phyloP scores from a whole-genome alignment of 2,888 invertebrate genomes.

The Lampropteryx suffumata region DNA sequence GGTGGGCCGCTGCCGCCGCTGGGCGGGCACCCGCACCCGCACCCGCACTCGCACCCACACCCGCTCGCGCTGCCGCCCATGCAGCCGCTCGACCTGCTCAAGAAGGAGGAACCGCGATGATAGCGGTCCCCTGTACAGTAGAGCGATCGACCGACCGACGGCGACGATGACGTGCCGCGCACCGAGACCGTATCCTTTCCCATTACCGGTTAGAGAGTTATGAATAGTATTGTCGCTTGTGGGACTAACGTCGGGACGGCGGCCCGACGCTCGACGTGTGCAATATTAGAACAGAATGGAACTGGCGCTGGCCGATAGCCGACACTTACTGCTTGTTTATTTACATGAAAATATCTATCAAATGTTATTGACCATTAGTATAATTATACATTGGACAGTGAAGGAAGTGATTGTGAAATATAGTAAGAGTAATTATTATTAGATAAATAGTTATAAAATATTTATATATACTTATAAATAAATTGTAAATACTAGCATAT shows the following conservation, averaged over 20 bases:
- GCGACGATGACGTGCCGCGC: slow-evolving; percentile 53
- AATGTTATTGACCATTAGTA: slow-evolving; percentile 82
- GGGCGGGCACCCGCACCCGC: slow-evolving; percentile 45
- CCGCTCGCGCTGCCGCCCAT: slow-evolving; percentile 53
- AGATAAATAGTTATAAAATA: slow-evolving; percentile 79
- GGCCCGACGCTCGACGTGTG: slow-evolving; percentile 65
- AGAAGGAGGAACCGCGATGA: slow-evolving; percentile 83
- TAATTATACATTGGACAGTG: slow-evolving; percentile 81
- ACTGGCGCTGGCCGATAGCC: slow-evolving; percentile 57
- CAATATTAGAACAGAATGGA: slow-evolving; percentile 69
- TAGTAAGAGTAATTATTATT: slow-evolving; percentile 64
- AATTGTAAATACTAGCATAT: slow-evolving; percentile 81
- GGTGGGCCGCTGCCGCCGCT: slow-evolving; percentile 61
- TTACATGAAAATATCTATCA: slow-evolving; percentile 81
- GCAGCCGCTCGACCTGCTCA: slow-evolving; percentile 83
- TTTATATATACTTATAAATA: slow-evolving; percentile 83
- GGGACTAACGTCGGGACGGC: slow-evolving; percentile 46
- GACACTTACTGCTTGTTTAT: slow-evolving; percentile 79
- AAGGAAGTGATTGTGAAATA: slow-evolving; percentile 68
- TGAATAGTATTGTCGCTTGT: slow-evolving; percentile 75
- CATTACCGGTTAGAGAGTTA: slow-evolving; percentile 75
- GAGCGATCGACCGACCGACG: slow-evolving; percentile 30
- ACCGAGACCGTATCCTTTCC: slow-evolving; percentile 41
- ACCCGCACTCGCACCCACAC: slow-evolving; percentile 57
- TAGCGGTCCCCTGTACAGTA: slow-evolving; percentile 58